These are phyloP conservation scores for Falco berigora DNA, from an alignment of 2,797 vertebrate species.

Conservation along the genomic window DNA sequence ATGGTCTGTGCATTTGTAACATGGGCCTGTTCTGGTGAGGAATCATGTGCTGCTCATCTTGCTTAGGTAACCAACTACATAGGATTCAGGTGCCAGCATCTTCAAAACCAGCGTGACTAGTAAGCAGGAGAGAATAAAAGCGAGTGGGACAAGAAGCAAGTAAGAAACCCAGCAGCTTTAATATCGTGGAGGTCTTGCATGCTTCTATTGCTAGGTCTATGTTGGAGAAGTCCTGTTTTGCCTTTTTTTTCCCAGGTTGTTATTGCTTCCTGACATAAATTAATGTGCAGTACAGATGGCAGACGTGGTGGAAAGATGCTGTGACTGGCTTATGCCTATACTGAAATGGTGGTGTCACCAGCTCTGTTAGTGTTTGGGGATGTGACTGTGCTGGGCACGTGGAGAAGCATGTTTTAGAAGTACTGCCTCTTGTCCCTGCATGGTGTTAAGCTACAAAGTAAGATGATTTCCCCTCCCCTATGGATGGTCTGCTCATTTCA, in stretches of 20 bases:
- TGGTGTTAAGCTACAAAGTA: background rate
- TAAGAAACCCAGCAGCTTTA: rapidly evolving
- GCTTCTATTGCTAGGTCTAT: background rate
- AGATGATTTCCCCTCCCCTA: background rate
- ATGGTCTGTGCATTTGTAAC: background rate
- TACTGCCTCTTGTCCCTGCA: background rate
- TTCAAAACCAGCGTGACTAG: background rate
- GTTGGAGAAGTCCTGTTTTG: background rate
- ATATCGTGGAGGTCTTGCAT: rapidly evolving
- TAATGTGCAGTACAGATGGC: background rate
- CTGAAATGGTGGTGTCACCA: background rate
- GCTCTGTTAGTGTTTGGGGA: background rate
- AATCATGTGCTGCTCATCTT: background rate
- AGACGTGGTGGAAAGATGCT: background rate
- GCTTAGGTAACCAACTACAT: background rate
- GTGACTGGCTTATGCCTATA: background rate
- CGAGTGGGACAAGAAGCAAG: background rate
- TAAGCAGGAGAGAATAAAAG: background rate
- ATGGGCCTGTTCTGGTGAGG: background rate
- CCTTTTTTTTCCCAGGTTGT: background rate
- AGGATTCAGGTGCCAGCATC: background rate
- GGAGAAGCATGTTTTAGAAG: background rate
- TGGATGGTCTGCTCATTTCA: background rate
- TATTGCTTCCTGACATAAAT: background rate
- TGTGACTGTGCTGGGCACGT: background rate